Conservation (phyloP, 2,797 vertebrate species). For the Platalea minor region DNA sequence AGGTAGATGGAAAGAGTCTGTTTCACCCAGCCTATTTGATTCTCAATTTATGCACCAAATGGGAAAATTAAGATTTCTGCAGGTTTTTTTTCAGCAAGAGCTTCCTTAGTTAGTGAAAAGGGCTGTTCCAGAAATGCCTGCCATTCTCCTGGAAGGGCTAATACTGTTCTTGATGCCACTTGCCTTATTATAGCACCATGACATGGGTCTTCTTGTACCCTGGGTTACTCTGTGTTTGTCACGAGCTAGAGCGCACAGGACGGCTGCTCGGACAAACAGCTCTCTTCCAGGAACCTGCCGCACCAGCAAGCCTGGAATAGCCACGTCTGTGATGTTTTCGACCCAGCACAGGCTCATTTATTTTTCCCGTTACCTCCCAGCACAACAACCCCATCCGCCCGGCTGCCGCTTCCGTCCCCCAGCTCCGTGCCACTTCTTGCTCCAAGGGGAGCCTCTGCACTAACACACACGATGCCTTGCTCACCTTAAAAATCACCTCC, state of each 20-base stretch:
- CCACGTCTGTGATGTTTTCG: neutral
- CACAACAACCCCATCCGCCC: neutral
- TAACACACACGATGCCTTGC: neutral
- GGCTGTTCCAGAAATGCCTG: neutral
- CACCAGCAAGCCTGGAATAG: neutral
- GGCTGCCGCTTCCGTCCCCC: rapidly evolving
- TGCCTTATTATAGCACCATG: neutral
- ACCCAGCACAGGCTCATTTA: neutral
- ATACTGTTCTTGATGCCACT: neutral
- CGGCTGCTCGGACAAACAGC: conserved; percentile 21
- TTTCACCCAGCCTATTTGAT: neutral
- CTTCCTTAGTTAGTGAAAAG: neutral
- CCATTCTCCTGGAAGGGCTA: neutral
- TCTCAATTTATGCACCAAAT: neutral
- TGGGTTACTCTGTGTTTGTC: neutral
- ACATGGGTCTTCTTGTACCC: neutral
- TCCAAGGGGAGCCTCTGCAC: neutral
- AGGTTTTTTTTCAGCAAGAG: neutral
- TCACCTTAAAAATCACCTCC: neutral
- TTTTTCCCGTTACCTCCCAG: neutral
- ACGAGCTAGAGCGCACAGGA: neutral
- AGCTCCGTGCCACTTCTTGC: neutral
- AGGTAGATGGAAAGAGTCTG: neutral
- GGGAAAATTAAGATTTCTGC: neutral
- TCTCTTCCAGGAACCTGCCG: neutral